Percentiles rank a stretch among this genome's conserved stretches.
These are phyloP conservation scores for Ridgeia piscesae DNA, from an alignment of 1,140 invertebrate species.

Conservation along the genomic window DNA sequence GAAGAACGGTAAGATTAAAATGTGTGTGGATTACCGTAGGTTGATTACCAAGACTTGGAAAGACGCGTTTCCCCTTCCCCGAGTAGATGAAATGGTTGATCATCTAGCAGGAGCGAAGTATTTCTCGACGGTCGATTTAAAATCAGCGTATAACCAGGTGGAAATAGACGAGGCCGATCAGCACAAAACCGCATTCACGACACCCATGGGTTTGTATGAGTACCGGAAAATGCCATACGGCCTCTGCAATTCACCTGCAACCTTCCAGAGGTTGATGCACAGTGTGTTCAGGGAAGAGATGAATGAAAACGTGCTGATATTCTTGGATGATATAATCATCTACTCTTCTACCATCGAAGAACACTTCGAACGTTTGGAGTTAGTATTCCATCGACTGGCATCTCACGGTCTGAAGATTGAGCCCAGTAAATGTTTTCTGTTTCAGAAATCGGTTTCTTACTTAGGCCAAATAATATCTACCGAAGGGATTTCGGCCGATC, in stretches of 20 bases:
- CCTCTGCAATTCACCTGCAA: slow-evolving; percentile 32
- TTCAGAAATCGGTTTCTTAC: background rate
- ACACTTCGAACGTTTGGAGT: slow-evolving; percentile 25
- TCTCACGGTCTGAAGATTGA: slow-evolving; percentile 33
- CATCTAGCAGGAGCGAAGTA: slow-evolving; percentile 31
- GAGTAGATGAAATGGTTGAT: slow-evolving; percentile 42
- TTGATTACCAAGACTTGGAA: slow-evolving; percentile 38
- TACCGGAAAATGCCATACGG: no score
- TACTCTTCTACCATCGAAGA: slow-evolving; percentile 29
- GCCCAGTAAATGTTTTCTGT: no score
- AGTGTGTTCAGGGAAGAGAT: slow-evolving; percentile 32
- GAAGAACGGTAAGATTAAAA: slow-evolving; percentile 34
- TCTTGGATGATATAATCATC: slow-evolving; percentile 5
- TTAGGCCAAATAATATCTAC: background rate
- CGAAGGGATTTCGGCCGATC: background rate
- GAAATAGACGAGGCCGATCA: slow-evolving; percentile 47
- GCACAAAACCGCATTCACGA: slow-evolving; percentile 48
- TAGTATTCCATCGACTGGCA: slow-evolving; percentile 34
- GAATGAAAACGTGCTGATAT: background rate
- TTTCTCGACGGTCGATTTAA: slow-evolving; percentile 37
- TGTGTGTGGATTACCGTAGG: slow-evolving; percentile 42
- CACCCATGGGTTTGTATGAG: slow-evolving; percentile 22
- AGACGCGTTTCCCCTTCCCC: slow-evolving; percentile 38
- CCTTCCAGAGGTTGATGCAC: slow-evolving; percentile 43
- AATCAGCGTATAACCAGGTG: slow-evolving; percentile 54